Percentiles rank a stretch among this genome's conserved stretches.
Conservation (phyloP, 1,140 invertebrate genomes). For the Saxidomus purpurata region DNA sequence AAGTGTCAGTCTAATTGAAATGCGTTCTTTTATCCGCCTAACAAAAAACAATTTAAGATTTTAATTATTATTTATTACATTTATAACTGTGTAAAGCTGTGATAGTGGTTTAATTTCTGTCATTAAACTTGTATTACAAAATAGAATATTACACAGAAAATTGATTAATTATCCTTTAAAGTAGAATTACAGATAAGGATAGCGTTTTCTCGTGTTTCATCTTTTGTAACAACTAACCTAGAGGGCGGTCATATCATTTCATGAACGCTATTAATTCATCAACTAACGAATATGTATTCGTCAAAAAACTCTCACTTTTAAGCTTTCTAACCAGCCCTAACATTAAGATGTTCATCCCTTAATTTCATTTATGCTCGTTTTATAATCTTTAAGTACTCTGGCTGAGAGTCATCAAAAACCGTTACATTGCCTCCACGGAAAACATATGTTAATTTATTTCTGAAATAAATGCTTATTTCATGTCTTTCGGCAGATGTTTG, state of each 20-base stretch:
- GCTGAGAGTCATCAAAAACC: not conserved
- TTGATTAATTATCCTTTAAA: not conserved
- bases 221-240: not conserved
- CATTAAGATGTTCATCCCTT: constrained; percentile 25
- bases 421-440: constrained; percentile 11
- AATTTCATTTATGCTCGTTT: constrained; percentile 44
- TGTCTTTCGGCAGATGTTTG: constrained; percentile 14
- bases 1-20: no score
- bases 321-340: not conserved
- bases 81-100: not conserved
- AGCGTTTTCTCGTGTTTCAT: constrained; percentile 11
- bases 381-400: constrained; percentile 26
- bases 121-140: not conserved
- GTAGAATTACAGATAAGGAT: not conserved
- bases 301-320: not conserved
- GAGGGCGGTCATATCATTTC: not conserved
- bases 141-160: not conserved
- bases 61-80: constrained; percentile 2
- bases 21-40: no score
- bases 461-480: constrained; percentile 28
- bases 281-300: not conserved
- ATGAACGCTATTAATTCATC: not conserved
- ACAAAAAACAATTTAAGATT: no score
- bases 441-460: constrained; percentile 52
- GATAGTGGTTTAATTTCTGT: not conserved